These are phyloP conservation scores for Pangasianodon hypophthalmus DNA, from an alignment of 2,113 vertebrate genomes.

Conservation along the genomic window DNA sequence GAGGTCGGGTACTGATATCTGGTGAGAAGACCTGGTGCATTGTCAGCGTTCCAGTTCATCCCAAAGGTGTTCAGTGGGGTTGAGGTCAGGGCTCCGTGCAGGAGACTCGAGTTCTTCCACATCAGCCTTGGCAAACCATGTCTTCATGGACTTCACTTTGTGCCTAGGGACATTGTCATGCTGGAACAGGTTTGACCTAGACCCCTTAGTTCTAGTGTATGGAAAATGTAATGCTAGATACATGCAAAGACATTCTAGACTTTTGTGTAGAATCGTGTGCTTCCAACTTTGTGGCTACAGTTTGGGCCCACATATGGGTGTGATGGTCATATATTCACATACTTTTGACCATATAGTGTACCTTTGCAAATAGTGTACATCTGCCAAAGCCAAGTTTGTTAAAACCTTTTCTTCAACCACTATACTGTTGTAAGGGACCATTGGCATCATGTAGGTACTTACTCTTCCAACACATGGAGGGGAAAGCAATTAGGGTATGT, in stretches of 20 bases:
- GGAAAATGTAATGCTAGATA: background rate
- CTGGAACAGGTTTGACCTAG: background rate
- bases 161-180: background rate
- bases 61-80: background rate
- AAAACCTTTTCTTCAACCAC: background rate
- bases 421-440: background rate
- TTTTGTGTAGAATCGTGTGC: background rate
- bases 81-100: background rate
- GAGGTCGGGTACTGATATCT: background rate
- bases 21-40: background rate
- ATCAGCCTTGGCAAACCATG: background rate
- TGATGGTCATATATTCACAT: background rate
- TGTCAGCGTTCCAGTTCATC: background rate
- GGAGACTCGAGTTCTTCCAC: background rate
- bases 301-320: background rate
- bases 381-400: background rate
- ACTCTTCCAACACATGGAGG: background rate
- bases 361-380: background rate
- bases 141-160: background rate
- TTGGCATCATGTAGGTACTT: background rate
- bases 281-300: background rate
- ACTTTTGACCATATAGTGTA: background rate
- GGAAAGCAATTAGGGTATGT: background rate
- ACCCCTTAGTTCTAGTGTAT: background rate
- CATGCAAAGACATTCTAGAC: background rate